phyloP scores from a whole-genome alignment of 1,140 invertebrate species.

The Drosophila funebris region DNA sequence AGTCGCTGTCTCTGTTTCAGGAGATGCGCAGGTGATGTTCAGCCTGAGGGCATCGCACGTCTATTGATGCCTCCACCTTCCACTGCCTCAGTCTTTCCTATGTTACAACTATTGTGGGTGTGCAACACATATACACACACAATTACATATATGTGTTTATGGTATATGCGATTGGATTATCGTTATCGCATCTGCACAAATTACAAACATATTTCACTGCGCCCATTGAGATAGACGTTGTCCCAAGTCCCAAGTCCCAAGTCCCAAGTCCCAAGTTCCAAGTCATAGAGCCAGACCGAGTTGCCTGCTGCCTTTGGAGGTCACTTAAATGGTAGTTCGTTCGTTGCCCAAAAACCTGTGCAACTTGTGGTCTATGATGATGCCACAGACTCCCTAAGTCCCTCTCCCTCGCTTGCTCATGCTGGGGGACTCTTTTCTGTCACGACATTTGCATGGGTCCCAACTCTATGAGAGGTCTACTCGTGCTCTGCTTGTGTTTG shows the following conservation, averaged over 20 bases:
- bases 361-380: not conserved
- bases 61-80: slow-evolving; percentile 11
- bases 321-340: slow-evolving; percentile 5
- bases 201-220: slow-evolving; percentile 60
- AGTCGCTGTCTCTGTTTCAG: not conserved
- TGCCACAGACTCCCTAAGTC: too few relatives aligned
- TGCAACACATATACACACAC: slow-evolving; percentile 22
- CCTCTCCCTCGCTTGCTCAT: not conserved
- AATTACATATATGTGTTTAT: not conserved
- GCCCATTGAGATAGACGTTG: slow-evolving; percentile 37
- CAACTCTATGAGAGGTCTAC: not conserved
- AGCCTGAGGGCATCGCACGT: slow-evolving; percentile 36
- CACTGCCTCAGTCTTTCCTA: not conserved
- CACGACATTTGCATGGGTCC: slow-evolving; percentile 13
- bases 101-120: slow-evolving; percentile 49
- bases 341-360: not conserved
- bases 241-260: not conserved
- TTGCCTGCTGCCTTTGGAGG: not conserved
- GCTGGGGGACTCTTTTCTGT: not conserved
- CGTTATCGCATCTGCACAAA: slow-evolving; percentile 70
- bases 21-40: slow-evolving; percentile 59
- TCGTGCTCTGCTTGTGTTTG: not conserved
- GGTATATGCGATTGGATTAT: slow-evolving; percentile 53
- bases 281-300: not conserved
- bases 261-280: not conserved